Base-by-base conservation (phyloP, 92 coral and sea anemone genomes). In the Zoanthus gigantus region DNA sequence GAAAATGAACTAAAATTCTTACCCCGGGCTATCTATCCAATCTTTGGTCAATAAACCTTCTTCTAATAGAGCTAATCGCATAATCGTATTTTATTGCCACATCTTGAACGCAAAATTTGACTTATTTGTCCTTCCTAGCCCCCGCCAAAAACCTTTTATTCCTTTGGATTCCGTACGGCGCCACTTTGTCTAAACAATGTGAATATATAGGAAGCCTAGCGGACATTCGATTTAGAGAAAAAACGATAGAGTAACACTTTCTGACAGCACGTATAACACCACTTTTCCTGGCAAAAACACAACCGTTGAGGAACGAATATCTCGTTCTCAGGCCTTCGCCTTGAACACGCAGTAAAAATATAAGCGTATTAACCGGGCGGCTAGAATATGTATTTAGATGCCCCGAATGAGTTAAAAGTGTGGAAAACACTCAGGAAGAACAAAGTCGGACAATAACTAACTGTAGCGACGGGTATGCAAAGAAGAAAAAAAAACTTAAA, bases 281-380 rank as follows among this genome's bases (percentile, higher is more conserved):
- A 52, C 83, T 47, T 29, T 54, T 47, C 60, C 67, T 54, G 61
- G 61, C 67, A 54, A 60, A 77, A 60, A 54, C 58, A 77, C 83
- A 77, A 44, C 67, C 57, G 67, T 47, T 54, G 67, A 42, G 61
- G 66, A 29, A 76, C 81, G 81, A 76, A 76, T 76, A 76, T 76
- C 81, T 76, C 81, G 81, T 76, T 76, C 81, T 76, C 81, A 76
- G 81, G 81, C 81, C 81, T 76, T 76, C 81, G 81, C 81, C 81
- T 76, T 76, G 81, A 76, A 76, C 81, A 76, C 81, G 81, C 81
- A 76, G 81, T 76, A 76, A 76, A 76, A 76, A 76, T 76, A 76
- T 76, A 76, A 76, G 81, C 81, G 81, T 76, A 76, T 76, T 76
- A 76, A 76, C 81, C 14, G 81, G 81, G 16, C 81, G 81, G 81